Evolutionary conservation across 2,888 invertebrate species (phyloP).

Genomic region (Nasonia oneida): DNA sequence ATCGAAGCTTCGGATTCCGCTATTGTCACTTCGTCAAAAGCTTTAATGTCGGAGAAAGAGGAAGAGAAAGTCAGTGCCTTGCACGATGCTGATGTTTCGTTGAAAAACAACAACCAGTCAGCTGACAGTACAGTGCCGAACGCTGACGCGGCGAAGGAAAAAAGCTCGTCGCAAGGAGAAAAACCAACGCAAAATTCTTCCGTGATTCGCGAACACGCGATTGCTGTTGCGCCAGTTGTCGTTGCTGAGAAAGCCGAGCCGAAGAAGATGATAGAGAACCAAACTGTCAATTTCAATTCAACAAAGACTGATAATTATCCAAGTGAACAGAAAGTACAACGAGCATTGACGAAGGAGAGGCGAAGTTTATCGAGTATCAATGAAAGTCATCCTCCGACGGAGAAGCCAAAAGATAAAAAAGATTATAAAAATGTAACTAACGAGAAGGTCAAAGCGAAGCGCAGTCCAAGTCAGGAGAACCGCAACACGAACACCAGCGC

Average conservation of each 20-base stretch:
- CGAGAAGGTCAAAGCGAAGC: neutral
- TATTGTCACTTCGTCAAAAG: slow-evolving; percentile 8
- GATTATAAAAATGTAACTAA: slow-evolving; percentile 27
- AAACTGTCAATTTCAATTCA: slow-evolving; percentile 48
- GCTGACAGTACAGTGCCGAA: slow-evolving; percentile 26
- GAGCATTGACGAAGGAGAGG: slow-evolving; percentile 10
- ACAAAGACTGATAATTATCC: slow-evolving; percentile 56
- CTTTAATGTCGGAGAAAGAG: neutral
- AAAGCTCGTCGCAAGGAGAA: neutral
- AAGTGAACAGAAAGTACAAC: slow-evolving; percentile 57
- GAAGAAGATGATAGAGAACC: neutral
- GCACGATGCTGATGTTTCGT: slow-evolving; percentile 23
- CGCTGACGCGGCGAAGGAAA: slow-evolving; percentile 16
- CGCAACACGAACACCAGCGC: neutral
- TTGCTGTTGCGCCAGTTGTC: neutral
- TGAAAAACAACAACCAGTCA: slow-evolving; percentile 7
- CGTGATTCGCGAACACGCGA: neutral
- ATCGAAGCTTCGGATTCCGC: slow-evolving; percentile 10
- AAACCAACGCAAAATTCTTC: neutral
- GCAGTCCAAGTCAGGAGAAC: neutral
- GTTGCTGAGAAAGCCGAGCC: neutral
- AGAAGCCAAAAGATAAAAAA: neutral
- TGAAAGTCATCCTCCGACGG: slow-evolving; percentile 23
- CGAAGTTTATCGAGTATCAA: neutral
- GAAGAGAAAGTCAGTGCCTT: slow-evolving; percentile 51